A percentile compares a stretch with the other conserved stretches of the same genome.
Evolutionary conservation across 92 coral and sea anemone species (phyloP).

Genomic region (Porites rus): DNA sequence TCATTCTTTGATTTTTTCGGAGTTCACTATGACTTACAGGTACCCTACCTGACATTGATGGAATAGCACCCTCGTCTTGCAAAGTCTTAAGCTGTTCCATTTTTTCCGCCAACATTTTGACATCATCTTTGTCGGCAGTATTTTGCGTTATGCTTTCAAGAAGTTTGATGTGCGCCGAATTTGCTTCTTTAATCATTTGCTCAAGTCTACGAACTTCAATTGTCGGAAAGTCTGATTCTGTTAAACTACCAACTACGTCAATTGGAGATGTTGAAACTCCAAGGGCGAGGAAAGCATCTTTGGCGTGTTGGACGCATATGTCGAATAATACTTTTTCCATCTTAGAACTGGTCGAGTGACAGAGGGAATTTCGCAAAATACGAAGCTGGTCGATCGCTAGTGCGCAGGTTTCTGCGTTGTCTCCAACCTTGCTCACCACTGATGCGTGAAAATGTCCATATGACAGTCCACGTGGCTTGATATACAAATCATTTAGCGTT

Average conservation of each 20-base stretch:
- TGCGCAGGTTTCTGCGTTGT: slow-evolving; percentile 22
- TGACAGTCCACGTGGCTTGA: neutral
- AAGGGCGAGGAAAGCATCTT: slow-evolving; percentile 35
- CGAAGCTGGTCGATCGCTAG: slow-evolving; percentile 45
- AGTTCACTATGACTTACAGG: no score
- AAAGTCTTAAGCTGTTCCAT: no score
- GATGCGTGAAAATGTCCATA: neutral
- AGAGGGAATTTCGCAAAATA: slow-evolving; percentile 10
- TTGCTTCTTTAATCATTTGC: neutral
- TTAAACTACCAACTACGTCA: neutral
- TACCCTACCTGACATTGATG: no score
- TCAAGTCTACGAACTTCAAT: slow-evolving; percentile 15
- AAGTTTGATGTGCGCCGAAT: no score
- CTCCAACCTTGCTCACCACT: neutral
- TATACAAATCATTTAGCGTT: neutral
- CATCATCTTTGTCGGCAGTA: no score
- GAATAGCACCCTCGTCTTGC: no score
- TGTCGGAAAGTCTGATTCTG: slow-evolving; percentile 42
- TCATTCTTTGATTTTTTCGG: no score
- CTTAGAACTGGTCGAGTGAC: slow-evolving; percentile 23
- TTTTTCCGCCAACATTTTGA: no score
- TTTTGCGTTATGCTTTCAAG: no score
- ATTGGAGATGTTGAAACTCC: neutral
- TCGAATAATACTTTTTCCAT: slow-evolving; percentile 25
- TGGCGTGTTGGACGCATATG: neutral